Evolutionary conservation across 2,113 vertebrate species (phyloP).

Genomic region (Cynopterus brachyotis): DNA sequence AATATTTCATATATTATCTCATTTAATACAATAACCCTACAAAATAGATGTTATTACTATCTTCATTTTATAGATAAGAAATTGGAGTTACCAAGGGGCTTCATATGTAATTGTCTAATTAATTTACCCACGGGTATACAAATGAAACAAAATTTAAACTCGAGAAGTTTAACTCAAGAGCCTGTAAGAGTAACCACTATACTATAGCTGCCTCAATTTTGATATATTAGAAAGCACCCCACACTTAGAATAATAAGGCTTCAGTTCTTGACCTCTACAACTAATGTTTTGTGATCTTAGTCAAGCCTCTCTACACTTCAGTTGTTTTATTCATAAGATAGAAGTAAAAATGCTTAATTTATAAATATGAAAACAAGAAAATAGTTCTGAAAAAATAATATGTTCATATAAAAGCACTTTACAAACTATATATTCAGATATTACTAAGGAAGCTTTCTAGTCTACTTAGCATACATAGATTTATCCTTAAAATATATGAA

Average conservation of each 20-base stretch:
- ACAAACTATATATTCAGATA: not conserved
- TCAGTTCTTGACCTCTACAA: not conserved
- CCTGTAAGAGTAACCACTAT: not conserved
- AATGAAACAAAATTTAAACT: not conserved
- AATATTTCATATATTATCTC: not conserved
- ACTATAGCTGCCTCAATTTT: not conserved
- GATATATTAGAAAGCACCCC: not conserved
- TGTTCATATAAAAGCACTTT: not conserved
- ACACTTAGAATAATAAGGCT: not conserved
- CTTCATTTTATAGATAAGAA: not conserved
- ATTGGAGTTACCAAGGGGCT: not conserved
- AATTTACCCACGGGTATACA: not conserved
- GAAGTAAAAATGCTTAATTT: not conserved
- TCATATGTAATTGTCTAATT: not conserved
- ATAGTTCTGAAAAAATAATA: not conserved
- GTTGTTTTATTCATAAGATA: not conserved
- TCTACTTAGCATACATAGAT: not conserved
- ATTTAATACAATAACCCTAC: not conserved
- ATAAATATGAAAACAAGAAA: too few relatives aligned
- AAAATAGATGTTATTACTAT: not conserved
- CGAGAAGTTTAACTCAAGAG: not conserved
- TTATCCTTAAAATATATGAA: not conserved
- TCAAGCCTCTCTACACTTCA: not conserved
- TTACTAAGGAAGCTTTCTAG: not conserved
- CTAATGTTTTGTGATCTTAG: not conserved